Percentiles rank a stretch among this genome's conserved stretches.
phyloP scores from a whole-genome alignment of 2,113 vertebrate species.

The Odontesthes bonariensis region DNA sequence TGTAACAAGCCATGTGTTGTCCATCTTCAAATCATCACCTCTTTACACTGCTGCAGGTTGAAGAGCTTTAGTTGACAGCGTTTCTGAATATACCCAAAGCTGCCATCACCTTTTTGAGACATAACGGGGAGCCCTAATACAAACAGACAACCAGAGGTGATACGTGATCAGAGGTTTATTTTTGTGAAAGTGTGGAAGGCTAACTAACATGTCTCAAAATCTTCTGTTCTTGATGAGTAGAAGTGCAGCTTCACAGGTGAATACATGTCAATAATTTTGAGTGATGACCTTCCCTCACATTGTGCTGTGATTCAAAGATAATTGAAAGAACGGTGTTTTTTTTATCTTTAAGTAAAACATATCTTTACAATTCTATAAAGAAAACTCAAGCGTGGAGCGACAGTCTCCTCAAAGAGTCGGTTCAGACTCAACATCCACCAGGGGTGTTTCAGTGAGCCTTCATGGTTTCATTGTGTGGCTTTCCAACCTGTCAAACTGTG shows the following conservation, averaged over 20 bases:
- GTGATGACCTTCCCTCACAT: neutral
- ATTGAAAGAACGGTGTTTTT: too few relatives aligned
- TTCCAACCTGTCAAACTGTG: too few relatives aligned
- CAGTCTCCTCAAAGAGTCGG: too few relatives aligned
- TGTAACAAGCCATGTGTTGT: neutral
- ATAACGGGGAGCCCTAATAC: neutral
- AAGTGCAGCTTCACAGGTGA: neutral
- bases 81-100: slow-evolving; percentile 22
- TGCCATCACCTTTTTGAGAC: slow-evolving; percentile 26
- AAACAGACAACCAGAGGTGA: slow-evolving; percentile 27
- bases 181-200: neutral
- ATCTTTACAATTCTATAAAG: too few relatives aligned
- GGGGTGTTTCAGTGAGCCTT: too few relatives aligned
- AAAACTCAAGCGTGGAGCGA: too few relatives aligned
- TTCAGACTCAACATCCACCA: too few relatives aligned
- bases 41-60: neutral
- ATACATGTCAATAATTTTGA: neutral
- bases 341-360: too few relatives aligned
- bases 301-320: too few relatives aligned
- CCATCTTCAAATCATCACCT: neutral
- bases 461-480: too few relatives aligned
- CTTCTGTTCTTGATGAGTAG: neutral
- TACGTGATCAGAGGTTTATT: neutral
- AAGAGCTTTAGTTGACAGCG: neutral
- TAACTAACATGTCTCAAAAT: neutral